phyloP scores from a whole-genome alignment of 2,888 invertebrate species.

The Agrotis ipsilon region DNA sequence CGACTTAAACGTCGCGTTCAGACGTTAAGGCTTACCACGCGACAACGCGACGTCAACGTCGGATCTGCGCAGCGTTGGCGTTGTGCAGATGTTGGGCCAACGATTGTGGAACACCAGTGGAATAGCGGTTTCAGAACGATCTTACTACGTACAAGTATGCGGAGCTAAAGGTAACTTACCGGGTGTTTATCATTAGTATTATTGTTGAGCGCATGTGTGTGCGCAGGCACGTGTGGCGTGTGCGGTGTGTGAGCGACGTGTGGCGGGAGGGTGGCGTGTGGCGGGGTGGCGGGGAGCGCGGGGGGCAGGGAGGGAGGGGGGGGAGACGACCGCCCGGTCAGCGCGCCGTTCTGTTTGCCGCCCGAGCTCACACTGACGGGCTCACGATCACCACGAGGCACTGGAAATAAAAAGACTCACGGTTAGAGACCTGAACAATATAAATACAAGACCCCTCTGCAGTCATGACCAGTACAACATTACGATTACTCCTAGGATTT shows the following conservation, averaged over 20 bases:
- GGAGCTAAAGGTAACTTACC: slow-evolving; percentile 59
- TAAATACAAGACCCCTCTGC: no score
- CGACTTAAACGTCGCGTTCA: no score
- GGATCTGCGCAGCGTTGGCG: no score
- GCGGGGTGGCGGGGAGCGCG: slow-evolving; percentile 58
- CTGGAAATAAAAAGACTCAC: not conserved
- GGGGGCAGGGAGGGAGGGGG: slow-evolving; percentile 55
- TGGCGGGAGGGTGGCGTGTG: slow-evolving; percentile 22
- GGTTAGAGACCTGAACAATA: no score
- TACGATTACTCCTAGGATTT: not conserved
- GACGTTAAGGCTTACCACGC: no score
- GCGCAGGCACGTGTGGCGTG: slow-evolving; percentile 40
- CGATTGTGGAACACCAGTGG: no score
- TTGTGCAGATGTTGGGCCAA: no score
- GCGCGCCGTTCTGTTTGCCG: slow-evolving; percentile 53
- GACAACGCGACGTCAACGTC: no score
- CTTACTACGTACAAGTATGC: no score
- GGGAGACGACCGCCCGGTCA: slow-evolving; percentile 15
- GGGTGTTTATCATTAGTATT: slow-evolving; percentile 81
- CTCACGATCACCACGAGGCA: slow-evolving; percentile 35
- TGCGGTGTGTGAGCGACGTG: slow-evolving; percentile 48
- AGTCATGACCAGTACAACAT: not conserved
- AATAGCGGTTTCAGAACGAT: no score
- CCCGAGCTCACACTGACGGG: slow-evolving; percentile 62
- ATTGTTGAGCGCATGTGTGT: slow-evolving; percentile 74